Percentiles rank a stretch among this genome's conserved stretches.
Evolutionary conservation across 1,140 invertebrate genomes (phyloP).

Genomic region (Brachionus paranguensis): DNA sequence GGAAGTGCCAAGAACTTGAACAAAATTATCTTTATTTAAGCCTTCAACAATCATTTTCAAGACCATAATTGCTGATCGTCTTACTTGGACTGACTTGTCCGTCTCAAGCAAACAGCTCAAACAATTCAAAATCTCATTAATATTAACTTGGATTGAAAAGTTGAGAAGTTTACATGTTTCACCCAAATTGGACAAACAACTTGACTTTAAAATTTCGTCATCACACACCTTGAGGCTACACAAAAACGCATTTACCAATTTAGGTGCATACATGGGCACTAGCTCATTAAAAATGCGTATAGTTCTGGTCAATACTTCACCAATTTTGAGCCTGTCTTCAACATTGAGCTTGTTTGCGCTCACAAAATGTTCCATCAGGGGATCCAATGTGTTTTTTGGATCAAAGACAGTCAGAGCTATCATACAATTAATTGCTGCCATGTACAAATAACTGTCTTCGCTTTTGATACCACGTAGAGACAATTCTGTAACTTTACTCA

Average conservation of each 20-base stretch:
- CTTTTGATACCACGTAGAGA: conserved; percentile 65
- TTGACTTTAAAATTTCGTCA: conserved; percentile 70
- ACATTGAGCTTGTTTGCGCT: conserved; percentile 49
- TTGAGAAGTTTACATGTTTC: conserved; percentile 71
- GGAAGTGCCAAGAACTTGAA: conserved; percentile 62
- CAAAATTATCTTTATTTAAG: conserved; percentile 64
- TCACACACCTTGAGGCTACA: conserved; percentile 61
- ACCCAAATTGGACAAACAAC: conserved; percentile 74
- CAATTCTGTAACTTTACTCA: conserved; percentile 64
- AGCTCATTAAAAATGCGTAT: conserved; percentile 57
- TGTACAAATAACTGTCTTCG: conserved; percentile 75
- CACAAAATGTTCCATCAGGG: conserved; percentile 62
- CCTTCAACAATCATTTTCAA: conserved; percentile 67
- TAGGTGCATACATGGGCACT: conserved; percentile 64
- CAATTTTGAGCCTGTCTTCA: conserved; percentile 69
- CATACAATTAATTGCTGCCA: conserved; percentile 70
- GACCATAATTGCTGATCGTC: conserved; percentile 71
- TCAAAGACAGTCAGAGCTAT: conserved; percentile 62
- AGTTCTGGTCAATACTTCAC: conserved; percentile 72
- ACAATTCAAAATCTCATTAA: conserved; percentile 70
- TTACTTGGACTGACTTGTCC: conserved; percentile 66
- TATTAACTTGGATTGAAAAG: conserved; percentile 65
- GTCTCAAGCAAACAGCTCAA: conserved; percentile 64
- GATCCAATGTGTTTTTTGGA: conserved; percentile 65
- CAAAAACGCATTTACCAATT: conserved; percentile 65